Conservation (phyloP, 2,113 vertebrate species). For the Nymphicus hollandicus region DNA sequence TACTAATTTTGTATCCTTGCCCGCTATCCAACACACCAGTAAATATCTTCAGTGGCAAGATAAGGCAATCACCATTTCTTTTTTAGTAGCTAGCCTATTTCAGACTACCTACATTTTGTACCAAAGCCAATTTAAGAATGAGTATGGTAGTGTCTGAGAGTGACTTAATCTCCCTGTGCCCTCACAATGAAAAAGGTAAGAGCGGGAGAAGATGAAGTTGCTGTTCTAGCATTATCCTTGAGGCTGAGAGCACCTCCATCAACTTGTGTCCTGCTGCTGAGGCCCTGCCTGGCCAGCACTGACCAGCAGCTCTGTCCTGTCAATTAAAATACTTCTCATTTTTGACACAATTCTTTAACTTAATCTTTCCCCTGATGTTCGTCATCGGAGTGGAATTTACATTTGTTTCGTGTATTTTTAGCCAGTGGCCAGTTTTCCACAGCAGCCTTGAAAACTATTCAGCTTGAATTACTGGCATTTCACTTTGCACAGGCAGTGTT, state of each 20-base stretch:
- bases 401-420: conserved; percentile 55
- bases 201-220: neutral
- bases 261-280: neutral
- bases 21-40: neutral
- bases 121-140: neutral
- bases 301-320: neutral
- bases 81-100: neutral
- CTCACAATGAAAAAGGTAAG: neutral
- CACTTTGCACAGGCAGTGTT: neutral
- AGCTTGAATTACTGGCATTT: conserved; percentile 4
- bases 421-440: conserved; percentile 4
- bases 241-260: neutral
- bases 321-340: conserved; percentile 50
- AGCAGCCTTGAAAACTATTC: conserved; percentile 47
- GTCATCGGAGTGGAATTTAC: conserved; percentile 49
- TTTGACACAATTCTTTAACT: conserved; percentile 28
- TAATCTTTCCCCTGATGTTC: conserved; percentile 7
- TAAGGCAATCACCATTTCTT: fast-evolving
- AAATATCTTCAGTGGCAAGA: neutral
- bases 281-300: neutral
- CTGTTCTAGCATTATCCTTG: neutral
- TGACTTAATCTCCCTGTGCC: neutral
- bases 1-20: neutral
- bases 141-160: neutral
- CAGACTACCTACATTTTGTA: neutral